phyloP scores from a whole-genome alignment of 2,113 vertebrate genomes.

The human (Homo sapiens) region GRCh38 chr3:29465501-29466000 shows the following conservation, averaged over 20 bases:
- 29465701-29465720: neutral
- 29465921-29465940: conserved; percentile 36
- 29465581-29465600: neutral
- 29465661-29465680: neutral
- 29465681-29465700: conserved; percentile 25
- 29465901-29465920: neutral
- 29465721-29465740: neutral
- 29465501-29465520: conserved; percentile 27
- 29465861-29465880: neutral
- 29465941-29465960: conserved; percentile 67
- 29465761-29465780: neutral
- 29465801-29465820: neutral
- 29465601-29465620: neutral
- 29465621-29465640: neutral
- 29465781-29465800: neutral
- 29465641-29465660: conserved; percentile 44
- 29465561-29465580: neutral
- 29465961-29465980: conserved; percentile 31
- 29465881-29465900: neutral
- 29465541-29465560: neutral
- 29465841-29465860: neutral
- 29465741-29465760: neutral
- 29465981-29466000: conserved; percentile 40
- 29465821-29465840: neutral
- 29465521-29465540: neutral